Evolutionary conservation across 2,888 invertebrate genomes (phyloP).

Genomic region (Acleris sparsana): DNA sequence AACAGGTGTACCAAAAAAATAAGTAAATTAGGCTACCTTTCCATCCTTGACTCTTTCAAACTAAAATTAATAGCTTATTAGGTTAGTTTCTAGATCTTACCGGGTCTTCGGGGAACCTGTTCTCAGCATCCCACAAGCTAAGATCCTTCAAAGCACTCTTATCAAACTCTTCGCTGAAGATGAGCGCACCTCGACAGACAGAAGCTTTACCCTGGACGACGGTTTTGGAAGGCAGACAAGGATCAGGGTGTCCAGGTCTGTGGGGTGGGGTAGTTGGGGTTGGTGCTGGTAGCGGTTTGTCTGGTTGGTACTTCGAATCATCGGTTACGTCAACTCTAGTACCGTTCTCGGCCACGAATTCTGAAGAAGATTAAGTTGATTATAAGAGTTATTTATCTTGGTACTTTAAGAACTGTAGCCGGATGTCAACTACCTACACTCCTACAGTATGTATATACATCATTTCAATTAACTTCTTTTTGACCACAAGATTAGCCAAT

Average conservation of each 20-base stretch:
- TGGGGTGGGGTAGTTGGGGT: constrained; percentile 35
- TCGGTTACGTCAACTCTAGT: constrained; percentile 45
- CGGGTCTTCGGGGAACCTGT: constrained; percentile 84
- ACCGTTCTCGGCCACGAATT: constrained; percentile 66
- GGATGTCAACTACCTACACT: too few species aligned
- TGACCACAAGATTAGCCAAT: too few species aligned
- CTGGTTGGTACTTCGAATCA: constrained; percentile 21
- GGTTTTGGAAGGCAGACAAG: constrained; percentile 56
- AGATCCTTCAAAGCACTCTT: constrained; percentile 54
- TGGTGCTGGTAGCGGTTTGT: constrained; percentile 25
- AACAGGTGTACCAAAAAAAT: too few species aligned
- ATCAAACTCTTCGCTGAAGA: constrained; percentile 85
- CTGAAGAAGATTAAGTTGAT: constrained; percentile 44
- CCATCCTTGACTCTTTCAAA: too few species aligned
- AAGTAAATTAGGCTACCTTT: too few species aligned
- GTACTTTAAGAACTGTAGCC: too few species aligned
- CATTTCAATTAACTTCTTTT: too few species aligned
- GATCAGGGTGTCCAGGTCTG: constrained; percentile 37
- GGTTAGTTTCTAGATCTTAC: constrained; percentile 62
- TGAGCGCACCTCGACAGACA: constrained; percentile 78
- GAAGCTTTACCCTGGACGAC: constrained; percentile 51
- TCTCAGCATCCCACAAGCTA: constrained; percentile 77
- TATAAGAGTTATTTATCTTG: too few species aligned
- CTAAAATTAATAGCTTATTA: too few species aligned
- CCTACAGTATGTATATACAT: too few species aligned